These are phyloP conservation scores for Lissonota sp. DNA, from an alignment of 2,888 invertebrate genomes.

Conservation along the genomic window DNA sequence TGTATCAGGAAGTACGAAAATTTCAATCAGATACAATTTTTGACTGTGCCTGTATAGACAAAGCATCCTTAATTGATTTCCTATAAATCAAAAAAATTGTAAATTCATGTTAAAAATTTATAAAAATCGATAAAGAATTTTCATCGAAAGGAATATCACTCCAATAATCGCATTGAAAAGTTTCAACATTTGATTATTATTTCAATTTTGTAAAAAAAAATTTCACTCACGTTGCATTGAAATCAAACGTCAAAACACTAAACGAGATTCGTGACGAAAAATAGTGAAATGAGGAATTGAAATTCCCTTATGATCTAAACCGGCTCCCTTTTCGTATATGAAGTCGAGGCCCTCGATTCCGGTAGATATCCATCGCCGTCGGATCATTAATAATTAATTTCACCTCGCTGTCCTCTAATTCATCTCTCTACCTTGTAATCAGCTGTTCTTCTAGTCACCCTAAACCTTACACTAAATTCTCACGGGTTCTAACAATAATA, in stretches of 20 bases:
- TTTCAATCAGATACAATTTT: no score
- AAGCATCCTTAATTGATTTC: no score
- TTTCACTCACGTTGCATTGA: constrained; percentile 32
- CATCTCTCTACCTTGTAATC: neutral
- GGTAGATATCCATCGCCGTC: neutral
- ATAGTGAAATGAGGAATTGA: neutral
- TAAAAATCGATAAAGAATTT: no score
- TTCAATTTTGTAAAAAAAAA: neutral
- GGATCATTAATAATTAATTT: constrained; percentile 12
- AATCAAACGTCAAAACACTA: neutral
- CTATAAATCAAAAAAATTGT: no score
- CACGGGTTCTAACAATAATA: no score
- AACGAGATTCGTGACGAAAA: no score
- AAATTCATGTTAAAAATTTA: no score
- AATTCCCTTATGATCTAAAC: neutral
- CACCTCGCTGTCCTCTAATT: neutral
- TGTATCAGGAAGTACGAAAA: no score
- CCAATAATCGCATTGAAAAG: no score
- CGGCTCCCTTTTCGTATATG: neutral
- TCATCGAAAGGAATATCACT: no score
- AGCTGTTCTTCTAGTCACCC: constrained; percentile 1
- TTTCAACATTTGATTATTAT: no score
- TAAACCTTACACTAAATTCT: constrained; percentile 3
- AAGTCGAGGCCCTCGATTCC: neutral
- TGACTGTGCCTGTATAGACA: no score